phyloP scores from a whole-genome alignment of 2,888 invertebrate species.

The Acanthosepion pharaonis region DNA sequence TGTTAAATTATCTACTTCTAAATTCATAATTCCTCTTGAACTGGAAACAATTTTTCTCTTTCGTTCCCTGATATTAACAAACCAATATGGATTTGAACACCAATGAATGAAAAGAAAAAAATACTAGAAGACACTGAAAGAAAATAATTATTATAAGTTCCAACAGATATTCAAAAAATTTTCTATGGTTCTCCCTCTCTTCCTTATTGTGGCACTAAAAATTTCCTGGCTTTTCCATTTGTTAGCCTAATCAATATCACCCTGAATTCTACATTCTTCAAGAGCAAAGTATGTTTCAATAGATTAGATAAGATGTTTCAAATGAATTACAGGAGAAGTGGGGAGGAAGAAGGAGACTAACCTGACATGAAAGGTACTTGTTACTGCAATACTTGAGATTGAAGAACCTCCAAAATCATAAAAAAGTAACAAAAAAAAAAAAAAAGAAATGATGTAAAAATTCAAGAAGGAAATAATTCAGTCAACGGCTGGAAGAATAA shows the following conservation, averaged over 20 bases:
- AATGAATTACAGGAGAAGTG: background rate
- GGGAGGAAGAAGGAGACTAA: background rate
- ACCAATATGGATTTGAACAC: background rate
- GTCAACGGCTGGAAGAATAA: background rate
- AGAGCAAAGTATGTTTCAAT: background rate
- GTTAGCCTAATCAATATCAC: background rate
- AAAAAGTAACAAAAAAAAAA: background rate
- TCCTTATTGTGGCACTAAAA: background rate
- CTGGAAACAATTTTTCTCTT: no score
- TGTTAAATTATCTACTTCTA: no score
- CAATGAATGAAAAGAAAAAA: background rate
- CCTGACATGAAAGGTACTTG: background rate
- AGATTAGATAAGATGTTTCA: background rate
- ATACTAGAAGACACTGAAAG: background rate
- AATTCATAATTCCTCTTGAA: no score
- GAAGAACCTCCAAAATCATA: background rate
- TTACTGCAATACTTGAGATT: background rate
- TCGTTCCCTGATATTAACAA: background rate
- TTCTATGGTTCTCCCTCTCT: background rate
- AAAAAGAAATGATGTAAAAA: no score
- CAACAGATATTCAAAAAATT: background rate
- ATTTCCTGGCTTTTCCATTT: background rate
- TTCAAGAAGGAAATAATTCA: no score
- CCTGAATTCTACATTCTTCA: background rate
- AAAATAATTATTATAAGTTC: background rate